Base-by-base conservation (phyloP, 2,797 vertebrate species). In the Atherinosoma microstoma region DNA sequence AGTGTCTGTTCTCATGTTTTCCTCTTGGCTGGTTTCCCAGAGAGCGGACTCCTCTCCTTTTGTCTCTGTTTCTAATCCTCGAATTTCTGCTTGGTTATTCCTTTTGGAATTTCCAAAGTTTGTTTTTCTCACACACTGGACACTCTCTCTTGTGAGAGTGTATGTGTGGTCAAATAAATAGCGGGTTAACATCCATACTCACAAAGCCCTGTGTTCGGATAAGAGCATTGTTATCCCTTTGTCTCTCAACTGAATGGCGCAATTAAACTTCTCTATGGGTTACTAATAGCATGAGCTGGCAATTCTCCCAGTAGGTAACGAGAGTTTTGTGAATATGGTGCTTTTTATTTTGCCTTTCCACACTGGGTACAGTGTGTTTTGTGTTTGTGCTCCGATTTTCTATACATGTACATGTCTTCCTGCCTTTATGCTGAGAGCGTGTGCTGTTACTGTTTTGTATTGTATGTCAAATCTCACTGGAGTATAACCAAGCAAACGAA, bases 201-300 rank as follows among this genome's bases (percentile, higher is more conserved):
- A 88, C 89, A 89, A 83, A 91, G 76, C 82, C 75, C 67, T 80
- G 57, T 76, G 74, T 87, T 76, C 42, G 86, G 78, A 90, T 87
- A 87, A 85, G 67, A 86, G 80, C 80, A 80, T 90, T 83, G 78
- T 74, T 78, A 76, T 80, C 61, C 71, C 67, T 64, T 71, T 85
- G 87, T 90, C 81, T 88, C 80, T 78, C 83, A 58, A 67, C 72
- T 83, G 51, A 85, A 80, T 18, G 69, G 70, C 80, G 72, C 83
- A 83, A 88, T 86, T 81, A 73, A 65, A 86, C 62, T 70, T 83
- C 40, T 68, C 58, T 78, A 74, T 71, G 49, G 70, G 76, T 73
- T 82, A 90, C 85, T 89, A 92, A 89, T 88, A 85, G 87, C 89
- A 91, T 87, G 89, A 86, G 72, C 56, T 79, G 83, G 78, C 36